These are phyloP conservation scores for Himalopsyche tibetana DNA, from an alignment of 2,888 invertebrate species.

Conservation along the genomic window DNA sequence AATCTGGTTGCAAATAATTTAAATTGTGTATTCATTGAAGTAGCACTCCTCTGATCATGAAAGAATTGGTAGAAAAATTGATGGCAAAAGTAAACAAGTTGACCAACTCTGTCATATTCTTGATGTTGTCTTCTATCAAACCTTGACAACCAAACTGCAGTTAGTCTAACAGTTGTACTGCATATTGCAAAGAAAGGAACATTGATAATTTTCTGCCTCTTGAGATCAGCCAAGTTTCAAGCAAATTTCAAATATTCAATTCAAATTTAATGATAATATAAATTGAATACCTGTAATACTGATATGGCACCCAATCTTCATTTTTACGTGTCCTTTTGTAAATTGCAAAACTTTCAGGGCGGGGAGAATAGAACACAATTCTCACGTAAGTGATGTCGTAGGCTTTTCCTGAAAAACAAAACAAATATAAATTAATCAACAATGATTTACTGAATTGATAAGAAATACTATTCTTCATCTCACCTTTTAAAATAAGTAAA, in stretches of 20 bases:
- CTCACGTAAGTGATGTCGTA: conserved; percentile 98
- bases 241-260: background rate
- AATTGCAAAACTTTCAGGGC: conserved; percentile 98
- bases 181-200: too few species aligned
- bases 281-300: conserved; percentile 85
- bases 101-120: too few species aligned
- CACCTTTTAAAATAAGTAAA: background rate
- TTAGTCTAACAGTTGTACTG: too few species aligned
- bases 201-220: too few species aligned
- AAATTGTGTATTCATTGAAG: too few species aligned
- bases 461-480: background rate
- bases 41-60: too few species aligned
- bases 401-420: conserved; percentile 86
- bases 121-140: too few species aligned
- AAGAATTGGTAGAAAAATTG: too few species aligned
- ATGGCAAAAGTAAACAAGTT: too few species aligned
- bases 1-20: too few species aligned
- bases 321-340: conserved; percentile 89
- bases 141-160: too few species aligned
- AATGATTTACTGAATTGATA: background rate
- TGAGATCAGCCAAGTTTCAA: too few species aligned
- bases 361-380: conserved; percentile 94
- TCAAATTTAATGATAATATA: background rate
- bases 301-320: conserved; percentile 92
- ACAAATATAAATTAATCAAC: background rate